phyloP scores from a whole-genome alignment of 1,140 invertebrate species.

The Lycorma delicatula region DNA sequence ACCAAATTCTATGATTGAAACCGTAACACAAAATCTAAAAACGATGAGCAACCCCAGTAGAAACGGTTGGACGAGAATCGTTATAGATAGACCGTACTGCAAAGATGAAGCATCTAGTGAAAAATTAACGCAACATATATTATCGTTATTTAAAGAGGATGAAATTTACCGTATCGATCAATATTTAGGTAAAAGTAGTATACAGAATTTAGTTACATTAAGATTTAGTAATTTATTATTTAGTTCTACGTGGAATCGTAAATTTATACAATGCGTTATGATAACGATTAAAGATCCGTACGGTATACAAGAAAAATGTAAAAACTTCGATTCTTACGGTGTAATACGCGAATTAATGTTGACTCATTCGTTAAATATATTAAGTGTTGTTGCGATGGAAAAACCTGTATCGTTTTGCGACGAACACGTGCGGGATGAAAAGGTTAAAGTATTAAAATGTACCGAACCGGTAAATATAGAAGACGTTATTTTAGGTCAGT shows the following conservation, averaged over 20 bases:
- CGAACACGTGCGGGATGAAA: background rate
- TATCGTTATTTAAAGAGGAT: too few relatives aligned
- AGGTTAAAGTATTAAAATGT: background rate
- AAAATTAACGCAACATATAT: too few relatives aligned
- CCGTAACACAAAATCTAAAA: too few relatives aligned
- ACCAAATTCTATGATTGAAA: too few relatives aligned
- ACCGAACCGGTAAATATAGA: background rate
- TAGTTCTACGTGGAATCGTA: background rate
- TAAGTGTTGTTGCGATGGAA: constrained; percentile 1
- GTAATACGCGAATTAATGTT: background rate
- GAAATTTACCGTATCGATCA: constrained; percentile 1
- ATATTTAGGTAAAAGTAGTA: background rate
- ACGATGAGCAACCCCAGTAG: too few relatives aligned
- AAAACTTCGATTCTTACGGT: constrained; percentile 3
- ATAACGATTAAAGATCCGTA: background rate
- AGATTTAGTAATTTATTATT: background rate
- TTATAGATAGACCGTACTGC: too few relatives aligned
- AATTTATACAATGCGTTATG: background rate
- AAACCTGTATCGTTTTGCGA: background rate
- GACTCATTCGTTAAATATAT: background rate
- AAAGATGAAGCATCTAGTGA: too few relatives aligned
- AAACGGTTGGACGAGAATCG: too few relatives aligned
- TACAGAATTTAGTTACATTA: background rate
- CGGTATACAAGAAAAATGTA: background rate
- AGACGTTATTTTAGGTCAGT: background rate